A percentile compares a stretch with the other conserved stretches of the same genome.
These are phyloP conservation scores for Seladonia tumulorum DNA, from an alignment of 2,888 invertebrate genomes.

Conservation along the genomic window DNA sequence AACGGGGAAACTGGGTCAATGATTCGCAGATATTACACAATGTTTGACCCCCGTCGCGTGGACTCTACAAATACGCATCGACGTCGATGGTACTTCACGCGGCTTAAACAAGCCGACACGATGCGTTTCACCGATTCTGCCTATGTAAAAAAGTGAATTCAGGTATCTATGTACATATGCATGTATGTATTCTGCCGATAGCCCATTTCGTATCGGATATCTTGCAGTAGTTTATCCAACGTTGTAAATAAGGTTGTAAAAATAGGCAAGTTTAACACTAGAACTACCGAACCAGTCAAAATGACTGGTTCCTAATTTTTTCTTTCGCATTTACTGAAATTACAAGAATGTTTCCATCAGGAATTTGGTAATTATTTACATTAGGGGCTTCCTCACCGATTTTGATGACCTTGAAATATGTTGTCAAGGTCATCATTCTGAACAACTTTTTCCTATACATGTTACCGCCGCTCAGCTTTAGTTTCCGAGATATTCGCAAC, in stretches of 20 bases:
- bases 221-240: background rate
- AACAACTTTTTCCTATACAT: too few relatives aligned
- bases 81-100: slow-evolving; percentile 18
- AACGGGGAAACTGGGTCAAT: slow-evolving; percentile 32
- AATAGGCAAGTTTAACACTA: background rate
- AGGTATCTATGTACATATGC: background rate
- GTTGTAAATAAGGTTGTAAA: background rate
- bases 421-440: too few relatives aligned
- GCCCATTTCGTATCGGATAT: background rate
- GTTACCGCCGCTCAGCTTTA: too few relatives aligned
- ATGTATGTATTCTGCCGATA: too few relatives aligned
- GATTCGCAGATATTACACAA: slow-evolving; percentile 41
- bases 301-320: too few relatives aligned
- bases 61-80: background rate
- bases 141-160: background rate
- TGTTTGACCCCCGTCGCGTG: background rate
- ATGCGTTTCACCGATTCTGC: background rate
- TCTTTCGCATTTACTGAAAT: too few relatives aligned
- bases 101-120: slow-evolving; percentile 3
- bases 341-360: too few relatives aligned
- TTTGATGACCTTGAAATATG: too few relatives aligned
- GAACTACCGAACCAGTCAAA: too few relatives aligned
- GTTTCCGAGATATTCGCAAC: too few relatives aligned
- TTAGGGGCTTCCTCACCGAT: too few relatives aligned
- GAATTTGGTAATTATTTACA: too few relatives aligned